Evolutionary conservation across 2,113 vertebrate species (phyloP), one percentile per base, ranked within the genome.

Genomic region (Manacus vitellinus): DNA sequence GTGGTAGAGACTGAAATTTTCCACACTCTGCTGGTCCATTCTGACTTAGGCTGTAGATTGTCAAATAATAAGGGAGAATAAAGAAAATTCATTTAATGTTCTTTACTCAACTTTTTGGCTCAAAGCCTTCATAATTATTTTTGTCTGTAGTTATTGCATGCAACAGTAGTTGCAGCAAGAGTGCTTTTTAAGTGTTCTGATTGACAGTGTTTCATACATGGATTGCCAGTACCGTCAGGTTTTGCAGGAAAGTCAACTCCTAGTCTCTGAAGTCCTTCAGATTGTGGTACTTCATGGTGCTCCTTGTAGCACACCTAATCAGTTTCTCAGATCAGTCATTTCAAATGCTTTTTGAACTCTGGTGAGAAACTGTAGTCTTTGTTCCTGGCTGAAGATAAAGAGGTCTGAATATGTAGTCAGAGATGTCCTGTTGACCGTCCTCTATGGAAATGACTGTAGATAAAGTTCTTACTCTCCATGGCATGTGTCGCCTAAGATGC

Each of bases 41-140:
- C 51, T 21, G 4, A 2, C 13, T 54, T 28, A 15, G n/a, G 4
- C 11, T 59, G 10, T 78, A 47, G 44, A 43, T 51, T 63, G 16
- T 85, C 35, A 77, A 41, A 62, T 15, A 25, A 0, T 56, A 35
- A 68, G 0, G 0, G 37, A 51, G 19, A 6, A 16, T 27, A 55
- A 81, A 89, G 44, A 81, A 70, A 39, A 63, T 56, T 24, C 0
- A 28, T 76, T 83, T 85, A 6, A 14, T 1, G 0, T 78, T 85
- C 47, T 71, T 37, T 41, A 28, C 58, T 68, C 19, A 72, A 23
- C 23, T 65, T 78, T 6, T 1, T 65, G 28, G 8, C 39, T 70
- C 6, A 43, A 41, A 80, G n/a, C 33, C 19, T 46, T 67, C 8
- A 1, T 58, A 49, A 33, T 55, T 88, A 21, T 52, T 93, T 83